Percentiles rank a stretch among this genome's conserved stretches.
phyloP scores from a whole-genome alignment of 2,113 vertebrate species.

The Amazona vittata region DNA sequence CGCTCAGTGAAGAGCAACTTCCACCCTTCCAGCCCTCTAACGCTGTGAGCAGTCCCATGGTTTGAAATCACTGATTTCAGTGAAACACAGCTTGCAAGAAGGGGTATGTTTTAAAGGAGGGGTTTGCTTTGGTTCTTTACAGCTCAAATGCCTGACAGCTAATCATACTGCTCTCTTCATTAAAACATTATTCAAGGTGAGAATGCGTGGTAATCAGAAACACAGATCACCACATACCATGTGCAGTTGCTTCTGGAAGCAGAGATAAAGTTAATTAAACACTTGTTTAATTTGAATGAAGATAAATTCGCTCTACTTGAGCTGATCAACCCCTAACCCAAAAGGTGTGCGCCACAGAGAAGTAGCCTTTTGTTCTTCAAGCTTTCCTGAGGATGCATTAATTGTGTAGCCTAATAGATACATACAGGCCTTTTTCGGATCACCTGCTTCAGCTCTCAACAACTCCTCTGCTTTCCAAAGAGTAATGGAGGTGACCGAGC shows the following conservation, averaged over 20 bases:
- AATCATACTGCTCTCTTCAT: neutral
- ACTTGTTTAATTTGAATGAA: slow-evolving; percentile 71
- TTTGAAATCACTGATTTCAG: neutral
- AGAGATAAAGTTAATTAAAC: slow-evolving; percentile 71
- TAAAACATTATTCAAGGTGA: slow-evolving; percentile 21
- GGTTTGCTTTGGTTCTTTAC: neutral
- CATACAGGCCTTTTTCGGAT: rapidly evolving
- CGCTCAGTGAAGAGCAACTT: neutral
- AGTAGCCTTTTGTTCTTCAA: neutral
- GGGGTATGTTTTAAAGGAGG: neutral
- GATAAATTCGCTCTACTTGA: slow-evolving; percentile 51
- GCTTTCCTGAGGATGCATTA: neutral
- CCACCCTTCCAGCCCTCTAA: neutral
- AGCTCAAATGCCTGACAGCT: neutral
- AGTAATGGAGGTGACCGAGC: rapidly evolving
- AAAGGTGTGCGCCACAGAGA: neutral
- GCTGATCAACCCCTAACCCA: slow-evolving; percentile 36
- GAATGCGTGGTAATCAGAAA: slow-evolving; percentile 11
- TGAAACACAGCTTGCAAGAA: neutral
- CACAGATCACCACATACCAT: neutral
- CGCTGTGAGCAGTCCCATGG: neutral
- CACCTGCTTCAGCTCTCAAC: neutral
- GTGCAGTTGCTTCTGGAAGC: slow-evolving; percentile 53
- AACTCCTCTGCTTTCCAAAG: too few species aligned
- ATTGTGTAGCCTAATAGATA: too few species aligned